These are phyloP conservation scores for Ctenochaetus hawaiiensis DNA, from an alignment of 2,797 vertebrate species.

Conservation along the genomic window DNA sequence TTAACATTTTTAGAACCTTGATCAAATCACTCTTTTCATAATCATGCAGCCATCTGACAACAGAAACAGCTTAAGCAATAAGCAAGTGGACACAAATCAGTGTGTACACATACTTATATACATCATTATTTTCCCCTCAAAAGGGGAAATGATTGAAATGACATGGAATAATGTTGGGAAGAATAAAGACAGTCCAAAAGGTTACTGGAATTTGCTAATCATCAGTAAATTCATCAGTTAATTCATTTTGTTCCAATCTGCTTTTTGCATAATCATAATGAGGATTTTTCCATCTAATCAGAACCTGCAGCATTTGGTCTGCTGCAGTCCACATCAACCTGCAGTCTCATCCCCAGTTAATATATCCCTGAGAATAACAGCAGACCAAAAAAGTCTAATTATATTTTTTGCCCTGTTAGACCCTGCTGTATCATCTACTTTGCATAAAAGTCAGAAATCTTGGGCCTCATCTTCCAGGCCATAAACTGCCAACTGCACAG, in stretches of 20 bases:
- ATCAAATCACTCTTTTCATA: constrained; percentile 40
- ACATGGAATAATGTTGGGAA: constrained; percentile 1
- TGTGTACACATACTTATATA: background rate
- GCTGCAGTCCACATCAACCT: constrained; percentile 48
- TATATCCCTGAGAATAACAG: constrained; percentile 63
- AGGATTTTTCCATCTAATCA: constrained; percentile 58
- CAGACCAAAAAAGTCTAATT: constrained; percentile 64
- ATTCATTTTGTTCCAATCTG: constrained; percentile 37
- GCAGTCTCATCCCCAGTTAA: constrained; percentile 45
- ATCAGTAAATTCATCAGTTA: constrained; percentile 42
- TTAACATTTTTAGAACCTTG: constrained; percentile 18
- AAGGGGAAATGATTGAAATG: constrained; percentile 1
- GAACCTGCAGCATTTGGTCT: constrained; percentile 33
- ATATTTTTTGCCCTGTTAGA: constrained; percentile 62
- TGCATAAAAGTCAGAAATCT: constrained; percentile 68
- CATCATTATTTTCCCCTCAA: background rate
- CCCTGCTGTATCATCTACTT: constrained; percentile 57
- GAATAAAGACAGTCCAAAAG: constrained; percentile 23
- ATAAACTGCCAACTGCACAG: constrained; percentile 66
- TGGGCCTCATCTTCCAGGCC: constrained; percentile 52
- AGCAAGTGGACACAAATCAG: constrained; percentile 28
- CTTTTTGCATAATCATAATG: constrained; percentile 61
- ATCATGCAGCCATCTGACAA: constrained; percentile 31
- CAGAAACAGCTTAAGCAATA: constrained; percentile 22
- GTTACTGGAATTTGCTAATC: constrained; percentile 43